Evolutionary conservation across 2,888 invertebrate genomes (phyloP).

Genomic region (Antheraea yamamai): DNA sequence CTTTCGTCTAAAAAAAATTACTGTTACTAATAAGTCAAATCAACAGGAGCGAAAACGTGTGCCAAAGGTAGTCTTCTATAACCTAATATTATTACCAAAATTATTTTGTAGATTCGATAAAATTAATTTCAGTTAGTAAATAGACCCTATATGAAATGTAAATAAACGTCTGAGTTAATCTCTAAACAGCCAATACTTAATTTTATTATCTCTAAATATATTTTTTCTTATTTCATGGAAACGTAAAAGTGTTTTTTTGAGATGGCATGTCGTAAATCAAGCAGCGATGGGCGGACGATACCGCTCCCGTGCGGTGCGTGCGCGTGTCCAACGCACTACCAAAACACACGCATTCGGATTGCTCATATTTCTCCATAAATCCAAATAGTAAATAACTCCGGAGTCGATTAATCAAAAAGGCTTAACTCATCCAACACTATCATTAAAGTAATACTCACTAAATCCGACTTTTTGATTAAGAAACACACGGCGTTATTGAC

Average conservation of each 20-base stretch:
- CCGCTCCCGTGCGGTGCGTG: constrained; percentile 56
- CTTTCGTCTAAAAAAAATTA: no score
- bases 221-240: constrained; percentile 42
- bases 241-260: constrained; percentile 55
- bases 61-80: neutral
- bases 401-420: constrained; percentile 67
- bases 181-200: neutral
- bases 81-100: neutral
- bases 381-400: constrained; percentile 54
- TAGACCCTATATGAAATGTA: neutral
- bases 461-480: constrained; percentile 80
- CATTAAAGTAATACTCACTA: constrained; percentile 74
- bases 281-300: constrained; percentile 67
- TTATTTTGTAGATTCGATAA: neutral
- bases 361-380: constrained; percentile 52
- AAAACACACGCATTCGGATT: constrained; percentile 26
- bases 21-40: neutral
- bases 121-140: neutral
- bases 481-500: constrained; percentile 49
- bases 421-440: constrained; percentile 69
- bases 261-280: constrained; percentile 70
- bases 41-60: neutral
- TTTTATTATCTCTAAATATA: constrained; percentile 8
- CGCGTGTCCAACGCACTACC: constrained; percentile 38
- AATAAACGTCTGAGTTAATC: constrained; percentile 6